Evolutionary conservation across 2,888 invertebrate genomes (phyloP).

Genomic region (Hirtodrosophila alboralis): DNA sequence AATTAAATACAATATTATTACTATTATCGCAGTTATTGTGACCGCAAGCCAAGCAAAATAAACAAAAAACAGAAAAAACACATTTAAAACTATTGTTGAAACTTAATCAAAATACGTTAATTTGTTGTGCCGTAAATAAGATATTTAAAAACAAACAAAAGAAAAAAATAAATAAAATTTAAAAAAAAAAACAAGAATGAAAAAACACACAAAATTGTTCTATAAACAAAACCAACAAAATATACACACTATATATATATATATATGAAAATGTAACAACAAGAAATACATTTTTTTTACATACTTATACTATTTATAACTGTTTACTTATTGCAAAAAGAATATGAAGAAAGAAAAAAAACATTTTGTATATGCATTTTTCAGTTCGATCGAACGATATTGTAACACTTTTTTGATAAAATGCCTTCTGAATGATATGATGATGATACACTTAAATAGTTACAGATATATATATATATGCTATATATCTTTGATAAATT

Average conservation of each 20-base stretch:
- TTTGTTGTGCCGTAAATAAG: slow-evolving; percentile 29
- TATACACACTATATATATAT: slow-evolving; percentile 13
- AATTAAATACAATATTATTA: slow-evolving; percentile 27
- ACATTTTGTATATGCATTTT: slow-evolving; percentile 27
- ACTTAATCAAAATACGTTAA: slow-evolving; percentile 33
- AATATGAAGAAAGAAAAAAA: no score
- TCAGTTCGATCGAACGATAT: slow-evolving; percentile 26
- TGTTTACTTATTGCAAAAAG: slow-evolving; percentile 36
- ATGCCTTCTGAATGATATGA: slow-evolving; percentile 55
- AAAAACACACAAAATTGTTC: slow-evolving; percentile 2
- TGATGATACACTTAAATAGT: slow-evolving; percentile 30
- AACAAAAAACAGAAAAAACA: no score
- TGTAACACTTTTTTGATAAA: slow-evolving; percentile 50
- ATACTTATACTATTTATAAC: slow-evolving; percentile 31
- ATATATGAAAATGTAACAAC: neutral
- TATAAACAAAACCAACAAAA: slow-evolving; percentile 1
- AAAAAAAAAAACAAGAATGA: slow-evolving; percentile 7
- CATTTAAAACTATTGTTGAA: slow-evolving; percentile 54
- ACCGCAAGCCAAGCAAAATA: slow-evolving; percentile 53
- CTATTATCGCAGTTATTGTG: slow-evolving; percentile 46
- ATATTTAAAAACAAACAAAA: slow-evolving; percentile 8
- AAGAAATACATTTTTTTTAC: slow-evolving; percentile 15
- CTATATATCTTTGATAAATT: no score
- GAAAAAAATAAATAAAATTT: slow-evolving; percentile 7
- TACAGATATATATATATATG: neutral